Percentiles rank a stretch among this genome's conserved stretches.
These are phyloP conservation scores for Zaprionus kolodkinae DNA, from an alignment of 1,140 invertebrate genomes.

Conservation along the genomic window DNA sequence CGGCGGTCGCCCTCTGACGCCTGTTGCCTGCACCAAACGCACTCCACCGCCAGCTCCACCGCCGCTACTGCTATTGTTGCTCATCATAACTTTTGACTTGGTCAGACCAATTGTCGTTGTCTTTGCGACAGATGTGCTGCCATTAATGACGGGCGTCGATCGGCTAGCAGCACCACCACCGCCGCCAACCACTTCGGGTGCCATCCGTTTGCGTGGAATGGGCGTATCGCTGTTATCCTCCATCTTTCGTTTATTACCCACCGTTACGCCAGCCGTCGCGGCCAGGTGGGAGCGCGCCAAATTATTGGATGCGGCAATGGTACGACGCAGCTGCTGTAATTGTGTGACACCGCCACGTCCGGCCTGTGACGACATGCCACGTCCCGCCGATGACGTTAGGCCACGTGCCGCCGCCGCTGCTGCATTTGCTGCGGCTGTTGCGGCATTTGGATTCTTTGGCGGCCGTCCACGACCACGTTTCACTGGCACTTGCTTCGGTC, in stretches of 20 bases:
- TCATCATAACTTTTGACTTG: conserved; percentile 28
- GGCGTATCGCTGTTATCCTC: conserved; percentile 49
- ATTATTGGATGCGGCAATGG: conserved; percentile 23
- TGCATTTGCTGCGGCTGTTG: neutral
- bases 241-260: conserved; percentile 54
- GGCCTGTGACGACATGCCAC: neutral
- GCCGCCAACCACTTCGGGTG: conserved; percentile 16
- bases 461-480: conserved; percentile 76
- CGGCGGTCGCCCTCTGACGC: conserved; percentile 4
- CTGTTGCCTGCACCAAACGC: conserved; percentile 21
- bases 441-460: conserved; percentile 45
- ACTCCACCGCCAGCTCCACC: conserved; percentile 3
- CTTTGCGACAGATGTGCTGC: conserved; percentile 32
- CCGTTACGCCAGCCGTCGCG: neutral
- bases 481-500: conserved; percentile 45
- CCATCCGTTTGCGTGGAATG: conserved; percentile 57
- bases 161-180: neutral
- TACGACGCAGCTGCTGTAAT: conserved; percentile 68
- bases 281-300: conserved; percentile 32
- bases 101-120: conserved; percentile 11
- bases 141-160: conserved; percentile 50
- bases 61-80: conserved; percentile 6
- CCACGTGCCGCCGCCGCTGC: conserved; percentile 5
- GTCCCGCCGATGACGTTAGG: neutral
- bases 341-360: conserved; percentile 29